Base-by-base conservation (phyloP, 1,140 invertebrate species). In the Ericerus pela region DNA sequence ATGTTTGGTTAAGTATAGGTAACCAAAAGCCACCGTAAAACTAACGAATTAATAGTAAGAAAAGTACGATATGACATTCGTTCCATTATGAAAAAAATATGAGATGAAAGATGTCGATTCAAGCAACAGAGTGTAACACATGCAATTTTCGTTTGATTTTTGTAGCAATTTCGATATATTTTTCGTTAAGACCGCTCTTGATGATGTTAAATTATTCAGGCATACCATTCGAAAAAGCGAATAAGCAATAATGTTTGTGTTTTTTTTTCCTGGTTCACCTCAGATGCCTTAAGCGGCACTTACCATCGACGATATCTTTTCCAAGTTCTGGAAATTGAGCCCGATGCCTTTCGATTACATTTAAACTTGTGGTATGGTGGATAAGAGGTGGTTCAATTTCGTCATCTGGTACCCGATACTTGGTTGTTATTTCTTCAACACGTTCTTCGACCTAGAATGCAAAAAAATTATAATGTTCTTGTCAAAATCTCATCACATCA, bases 261-360 rank as follows among this genome's bases (percentile, higher is more conserved):
- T 6, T 5, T 33, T 10, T 36, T 31, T 36, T 33, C 6, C 24
- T 6, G 31, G 37, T 33, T n/a, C n/a, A n/a, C n/a, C n/a, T n/a
- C n/a, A n/a, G n/a, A n/a, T n/a, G n/a, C n/a, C n/a, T n/a, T n/a
- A n/a, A n/a, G n/a, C 20, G 20, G 51, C 8, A 68, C 68, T 70
- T 62, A 71, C 71, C 69, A 67, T 79, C 77, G 55, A 82, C 68
- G 59, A 83, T 77, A 65, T 84, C 81, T 47, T 76, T 75, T 36
- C 81, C 81, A 30, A 77, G 75, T 65, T 84, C 82, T 2, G 82
- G 82, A 69, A 84, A 84, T 22, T 79, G 78, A 30, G 80, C 78
- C 27, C 76, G 69, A 41, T 69, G 62, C 14, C 59, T 54, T 18
- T 60, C 57, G 3, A 60, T 59, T 41, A 67, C 64, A 27, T 64